Conservation (phyloP, 1,140 invertebrate species). For the Pseudomyrmex pallidus region DNA sequence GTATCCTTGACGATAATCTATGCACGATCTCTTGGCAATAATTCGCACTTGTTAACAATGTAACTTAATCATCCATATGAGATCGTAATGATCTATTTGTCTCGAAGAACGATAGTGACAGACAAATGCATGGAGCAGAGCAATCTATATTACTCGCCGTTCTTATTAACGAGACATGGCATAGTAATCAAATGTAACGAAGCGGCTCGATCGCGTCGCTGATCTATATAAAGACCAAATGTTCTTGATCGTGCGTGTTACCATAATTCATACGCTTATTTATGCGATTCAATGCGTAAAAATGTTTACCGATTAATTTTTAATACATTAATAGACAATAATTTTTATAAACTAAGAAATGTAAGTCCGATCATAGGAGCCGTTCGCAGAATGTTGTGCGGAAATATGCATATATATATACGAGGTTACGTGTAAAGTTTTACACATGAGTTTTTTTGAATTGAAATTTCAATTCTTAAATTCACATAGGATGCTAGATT, state of each 20-base stretch:
- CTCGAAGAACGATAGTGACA: not conserved
- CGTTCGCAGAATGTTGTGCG: too few relatives aligned
- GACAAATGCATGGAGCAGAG: not conserved
- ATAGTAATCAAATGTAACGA: slow-evolving; percentile 64
- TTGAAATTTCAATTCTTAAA: too few relatives aligned
- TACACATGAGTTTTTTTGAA: too few relatives aligned
- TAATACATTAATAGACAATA: too few relatives aligned
- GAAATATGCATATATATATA: too few relatives aligned
- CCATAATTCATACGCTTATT: not conserved
- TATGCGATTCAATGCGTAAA: not conserved
- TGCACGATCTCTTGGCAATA: not conserved
- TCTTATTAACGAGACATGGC: not conserved
- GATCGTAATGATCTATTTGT: not conserved
- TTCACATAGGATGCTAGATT: too few relatives aligned
- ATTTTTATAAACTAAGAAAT: too few relatives aligned
- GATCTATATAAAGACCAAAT: slow-evolving; percentile 18
- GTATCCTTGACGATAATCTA: not conserved
- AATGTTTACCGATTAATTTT: not conserved
- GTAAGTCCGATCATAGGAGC: too few relatives aligned
- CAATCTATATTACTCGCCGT: slow-evolving; percentile 29
- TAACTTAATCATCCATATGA: not conserved
- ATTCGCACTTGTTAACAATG: not conserved
- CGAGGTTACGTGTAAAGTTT: too few relatives aligned
- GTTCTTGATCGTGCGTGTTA: slow-evolving; percentile 19
- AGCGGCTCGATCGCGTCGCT: slow-evolving; percentile 45